A percentile compares a stretch with the other conserved stretches of the same genome.
Evolutionary conservation across 2,888 invertebrate genomes (phyloP).

Genomic region (Eupithecia inturbata): DNA sequence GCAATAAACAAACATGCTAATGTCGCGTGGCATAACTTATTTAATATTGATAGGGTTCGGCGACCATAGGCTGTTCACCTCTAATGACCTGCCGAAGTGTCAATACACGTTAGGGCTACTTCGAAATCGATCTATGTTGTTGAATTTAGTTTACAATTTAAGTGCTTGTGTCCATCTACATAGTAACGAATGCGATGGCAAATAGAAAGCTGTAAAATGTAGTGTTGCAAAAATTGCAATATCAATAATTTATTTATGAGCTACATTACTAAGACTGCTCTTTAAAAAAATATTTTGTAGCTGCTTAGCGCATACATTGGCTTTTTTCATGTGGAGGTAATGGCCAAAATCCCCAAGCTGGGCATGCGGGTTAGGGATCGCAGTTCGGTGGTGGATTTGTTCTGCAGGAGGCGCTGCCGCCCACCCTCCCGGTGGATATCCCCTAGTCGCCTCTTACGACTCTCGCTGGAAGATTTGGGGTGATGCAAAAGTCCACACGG

Average conservation of each 20-base stretch:
- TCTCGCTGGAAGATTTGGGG: no score
- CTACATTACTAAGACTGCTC: no score
- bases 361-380: no score
- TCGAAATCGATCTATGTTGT: neutral
- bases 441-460: no score
- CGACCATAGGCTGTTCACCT: constrained; percentile 56
- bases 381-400: no score
- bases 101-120: constrained; percentile 4
- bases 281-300: no score
- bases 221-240: neutral
- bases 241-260: neutral
- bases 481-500: no score
- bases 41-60: constrained; percentile 52
- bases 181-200: neutral
- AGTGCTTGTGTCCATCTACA: neutral
- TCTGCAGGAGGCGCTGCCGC: no score
- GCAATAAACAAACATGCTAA: constrained; percentile 24
- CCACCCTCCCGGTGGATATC: no score
- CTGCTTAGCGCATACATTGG: no score
- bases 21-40: constrained; percentile 35
- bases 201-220: neutral
- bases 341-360: no score
- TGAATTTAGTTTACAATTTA: neutral
- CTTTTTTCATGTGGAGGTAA: no score
- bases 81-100: constrained; percentile 33